These are phyloP conservation scores for Cotesia congregata DNA, from an alignment of 2,888 invertebrate genomes.

Conservation along the genomic window DNA sequence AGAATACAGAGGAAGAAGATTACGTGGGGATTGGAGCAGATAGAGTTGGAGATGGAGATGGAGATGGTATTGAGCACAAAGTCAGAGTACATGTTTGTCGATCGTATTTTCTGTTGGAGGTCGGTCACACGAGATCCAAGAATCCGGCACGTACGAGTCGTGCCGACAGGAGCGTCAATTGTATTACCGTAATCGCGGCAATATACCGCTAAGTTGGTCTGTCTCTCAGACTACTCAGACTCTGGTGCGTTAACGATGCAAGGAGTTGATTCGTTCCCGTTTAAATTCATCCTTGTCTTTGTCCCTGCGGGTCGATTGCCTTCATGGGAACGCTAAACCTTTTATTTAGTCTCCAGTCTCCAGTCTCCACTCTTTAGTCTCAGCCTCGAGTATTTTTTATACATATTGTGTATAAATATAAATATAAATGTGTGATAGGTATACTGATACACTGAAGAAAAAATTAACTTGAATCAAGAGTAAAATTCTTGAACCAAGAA, in stretches of 20 bases:
- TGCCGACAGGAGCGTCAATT: constrained; percentile 43
- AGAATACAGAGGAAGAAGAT: constrained; percentile 19
- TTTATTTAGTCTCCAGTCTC: constrained; percentile 3
- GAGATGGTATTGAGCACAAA: constrained; percentile 29
- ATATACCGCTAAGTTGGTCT: constrained; percentile 48
- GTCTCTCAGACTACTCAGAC: background rate
- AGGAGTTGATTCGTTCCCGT: constrained; percentile 31
- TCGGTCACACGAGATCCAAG: constrained; percentile 34
- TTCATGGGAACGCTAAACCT: constrained; percentile 18
- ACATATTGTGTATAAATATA: constrained; percentile 28
- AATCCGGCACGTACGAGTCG: constrained; percentile 23
- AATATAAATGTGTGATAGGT: constrained; percentile 23
- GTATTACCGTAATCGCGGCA: constrained; percentile 48
- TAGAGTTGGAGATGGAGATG: background rate
- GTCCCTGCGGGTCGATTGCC: constrained; percentile 14
- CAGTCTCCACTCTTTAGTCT: constrained; percentile 22
- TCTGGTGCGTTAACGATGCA: constrained; percentile 18
- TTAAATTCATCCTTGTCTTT: constrained; percentile 32
- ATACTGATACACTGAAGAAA: too few species aligned
- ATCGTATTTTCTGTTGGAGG: constrained; percentile 17
- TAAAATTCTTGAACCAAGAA: too few species aligned
- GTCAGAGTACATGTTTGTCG: background rate
- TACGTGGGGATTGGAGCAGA: constrained; percentile 12
- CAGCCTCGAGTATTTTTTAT: constrained; percentile 19
- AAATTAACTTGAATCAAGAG: too few species aligned